These are phyloP conservation scores for Trochalopteron elliotii DNA, from an alignment of 2,113 vertebrate species.

Conservation along the genomic window DNA sequence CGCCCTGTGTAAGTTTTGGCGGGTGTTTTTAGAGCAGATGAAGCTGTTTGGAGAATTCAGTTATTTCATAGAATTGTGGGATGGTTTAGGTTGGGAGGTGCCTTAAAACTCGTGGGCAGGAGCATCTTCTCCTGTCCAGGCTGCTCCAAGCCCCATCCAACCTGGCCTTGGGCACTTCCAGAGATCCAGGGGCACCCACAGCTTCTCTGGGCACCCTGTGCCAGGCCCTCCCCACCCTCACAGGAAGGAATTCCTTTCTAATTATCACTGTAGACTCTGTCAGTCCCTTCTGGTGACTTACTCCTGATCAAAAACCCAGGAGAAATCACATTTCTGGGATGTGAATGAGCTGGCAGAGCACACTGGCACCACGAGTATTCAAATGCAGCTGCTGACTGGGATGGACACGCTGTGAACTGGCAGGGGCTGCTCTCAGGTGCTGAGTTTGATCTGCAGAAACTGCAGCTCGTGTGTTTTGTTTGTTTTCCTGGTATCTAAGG, in stretches of 20 bases:
- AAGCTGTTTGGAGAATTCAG: background rate
- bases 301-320: background rate
- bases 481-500: background rate
- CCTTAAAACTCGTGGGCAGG: background rate
- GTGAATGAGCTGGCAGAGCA: background rate
- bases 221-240: rapidly evolving
- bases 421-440: background rate
- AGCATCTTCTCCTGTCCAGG: rapidly evolving
- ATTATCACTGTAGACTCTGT: background rate
- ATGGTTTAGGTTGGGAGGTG: background rate
- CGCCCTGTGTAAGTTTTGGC: background rate
- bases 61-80: rapidly evolving
- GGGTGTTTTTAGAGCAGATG: background rate
- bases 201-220: background rate
- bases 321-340: background rate
- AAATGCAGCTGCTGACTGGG: background rate
- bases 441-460: background rate
- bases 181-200: background rate
- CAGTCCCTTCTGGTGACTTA: background rate
- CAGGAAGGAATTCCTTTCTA: background rate
- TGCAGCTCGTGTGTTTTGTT: background rate
- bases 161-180: background rate
- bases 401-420: rapidly evolving
- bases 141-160: rapidly evolving
- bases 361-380: background rate